Evolutionary conservation across 2,888 invertebrate species (phyloP).

Genomic region (Thera obeliscata): DNA sequence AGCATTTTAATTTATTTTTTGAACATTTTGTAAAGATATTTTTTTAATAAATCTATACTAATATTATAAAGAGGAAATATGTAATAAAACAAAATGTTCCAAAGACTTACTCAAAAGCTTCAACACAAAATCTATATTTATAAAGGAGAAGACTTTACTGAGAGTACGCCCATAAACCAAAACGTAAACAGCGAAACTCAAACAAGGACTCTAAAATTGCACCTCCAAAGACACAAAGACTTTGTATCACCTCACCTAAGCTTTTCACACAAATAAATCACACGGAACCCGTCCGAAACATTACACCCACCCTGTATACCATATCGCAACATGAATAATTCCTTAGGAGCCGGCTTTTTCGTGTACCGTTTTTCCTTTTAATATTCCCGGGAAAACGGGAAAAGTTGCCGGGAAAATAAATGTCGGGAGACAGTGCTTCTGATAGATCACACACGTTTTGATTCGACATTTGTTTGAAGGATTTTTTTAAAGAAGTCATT

Average conservation of each 20-base stretch:
- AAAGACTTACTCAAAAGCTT: neutral
- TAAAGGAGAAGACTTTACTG: no score
- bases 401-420: slow-evolving; percentile 62
- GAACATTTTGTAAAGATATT: no score
- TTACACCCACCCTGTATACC: slow-evolving; percentile 32
- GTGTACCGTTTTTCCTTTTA: slow-evolving; percentile 68
- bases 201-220: slow-evolving; percentile 10
- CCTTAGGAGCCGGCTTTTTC: slow-evolving; percentile 49
- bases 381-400: slow-evolving; percentile 58
- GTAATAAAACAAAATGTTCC: no score
- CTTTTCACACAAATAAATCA: slow-evolving; percentile 27
- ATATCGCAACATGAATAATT: slow-evolving; percentile 65
- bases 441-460: slow-evolving; percentile 72
- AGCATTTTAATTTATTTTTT: no score
- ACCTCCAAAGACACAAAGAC: slow-evolving; percentile 9
- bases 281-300: slow-evolving; percentile 33
- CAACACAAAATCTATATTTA: neutral
- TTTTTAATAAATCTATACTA: no score
- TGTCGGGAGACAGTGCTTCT: slow-evolving; percentile 73
- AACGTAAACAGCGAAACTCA: neutral
- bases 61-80: no score
- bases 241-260: slow-evolving; percentile 18
- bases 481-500: slow-evolving; percentile 6
- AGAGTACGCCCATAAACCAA: neutral
- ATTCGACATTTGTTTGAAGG: slow-evolving; percentile 49